Base-by-base conservation (phyloP, 2,888 invertebrate species). In the Hypena proboscidalis region DNA sequence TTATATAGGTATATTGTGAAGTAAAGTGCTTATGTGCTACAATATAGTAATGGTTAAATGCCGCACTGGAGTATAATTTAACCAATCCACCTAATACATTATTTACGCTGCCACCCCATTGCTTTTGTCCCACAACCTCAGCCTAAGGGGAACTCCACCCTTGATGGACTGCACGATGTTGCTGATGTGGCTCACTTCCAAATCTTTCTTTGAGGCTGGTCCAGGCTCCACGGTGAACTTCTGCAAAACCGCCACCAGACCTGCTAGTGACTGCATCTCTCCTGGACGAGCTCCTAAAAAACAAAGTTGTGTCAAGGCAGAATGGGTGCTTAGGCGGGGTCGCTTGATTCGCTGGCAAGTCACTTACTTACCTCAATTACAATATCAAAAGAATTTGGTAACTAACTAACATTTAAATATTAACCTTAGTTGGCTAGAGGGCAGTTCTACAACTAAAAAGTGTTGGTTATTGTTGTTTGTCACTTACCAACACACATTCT, bases 201-300 rank as follows among this genome's bases (percentile, higher is more conserved):
- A 53, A 1, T 47, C n/a, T 0, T 58, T 44, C 8, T 42, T 52
- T 1, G 76, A 70, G n/a, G 26, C 15, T 2, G 57, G 22, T 0
- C 57, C 36, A 4, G 78, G 78, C 25, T 74, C 74, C 9, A 84
- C 77, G 1, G 65, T 56, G 48, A 83, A 84, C 38, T 73, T 75
- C 13, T 76, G 77, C 11, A 84, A 60, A 1, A 84, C 5, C 0
- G 77, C 79, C 9, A 80, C 84, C 1, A 83, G 53, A 0, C 83
- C 84, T 2, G 83, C 83, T 13, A 83, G 44, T 0, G 84, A 82
- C 58, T 83, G 83, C 84, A 83, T 80, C 39, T 75, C 71, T 1
- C 83, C 83, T 1, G 83, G 54, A 21, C 84, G 75, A 8, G 70
- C 70, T 17, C 82, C 84, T 84, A 59, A 3, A 67, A 39, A 35